phyloP scores from a whole-genome alignment of 2,888 invertebrate species.

The Zele albiditarsus region DNA sequence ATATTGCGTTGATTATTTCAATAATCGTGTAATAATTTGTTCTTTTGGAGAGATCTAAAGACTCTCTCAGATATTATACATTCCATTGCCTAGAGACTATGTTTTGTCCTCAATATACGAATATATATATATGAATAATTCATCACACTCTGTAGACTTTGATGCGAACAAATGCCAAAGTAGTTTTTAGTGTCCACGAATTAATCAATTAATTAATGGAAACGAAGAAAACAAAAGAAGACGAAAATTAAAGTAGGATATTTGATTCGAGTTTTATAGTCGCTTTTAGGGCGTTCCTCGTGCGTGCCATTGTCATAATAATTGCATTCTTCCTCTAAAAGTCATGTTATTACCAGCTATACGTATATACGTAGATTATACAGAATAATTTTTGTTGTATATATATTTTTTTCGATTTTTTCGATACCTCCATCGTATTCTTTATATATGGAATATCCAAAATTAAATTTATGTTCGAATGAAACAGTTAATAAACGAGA shows the following conservation, averaged over 20 bases:
- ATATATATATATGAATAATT: background rate
- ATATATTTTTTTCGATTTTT: background rate
- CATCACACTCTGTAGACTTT: background rate
- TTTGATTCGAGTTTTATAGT: background rate
- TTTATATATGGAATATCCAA: background rate
- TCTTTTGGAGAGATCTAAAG: background rate
- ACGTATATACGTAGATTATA: background rate
- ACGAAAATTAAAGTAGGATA: background rate
- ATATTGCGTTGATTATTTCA: background rate
- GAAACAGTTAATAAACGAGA: background rate
- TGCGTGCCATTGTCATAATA: slow-evolving; percentile 29
- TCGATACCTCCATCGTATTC: background rate
- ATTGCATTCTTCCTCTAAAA: background rate
- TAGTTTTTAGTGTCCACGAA: background rate
- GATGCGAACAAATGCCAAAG: background rate
- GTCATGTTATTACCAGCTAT: background rate
- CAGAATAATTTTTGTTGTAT: slow-evolving; percentile 7
- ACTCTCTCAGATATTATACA: background rate
- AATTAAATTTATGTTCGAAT: background rate
- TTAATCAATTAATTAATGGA: background rate
- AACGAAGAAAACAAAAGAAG: background rate
- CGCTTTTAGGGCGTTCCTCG: slow-evolving; percentile 28
- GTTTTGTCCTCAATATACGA: background rate
- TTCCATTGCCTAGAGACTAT: background rate
- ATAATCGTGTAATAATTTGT: background rate